phyloP scores from a whole-genome alignment of 2,888 invertebrate genomes.

The Caenorhabditis drosophilae region DNA sequence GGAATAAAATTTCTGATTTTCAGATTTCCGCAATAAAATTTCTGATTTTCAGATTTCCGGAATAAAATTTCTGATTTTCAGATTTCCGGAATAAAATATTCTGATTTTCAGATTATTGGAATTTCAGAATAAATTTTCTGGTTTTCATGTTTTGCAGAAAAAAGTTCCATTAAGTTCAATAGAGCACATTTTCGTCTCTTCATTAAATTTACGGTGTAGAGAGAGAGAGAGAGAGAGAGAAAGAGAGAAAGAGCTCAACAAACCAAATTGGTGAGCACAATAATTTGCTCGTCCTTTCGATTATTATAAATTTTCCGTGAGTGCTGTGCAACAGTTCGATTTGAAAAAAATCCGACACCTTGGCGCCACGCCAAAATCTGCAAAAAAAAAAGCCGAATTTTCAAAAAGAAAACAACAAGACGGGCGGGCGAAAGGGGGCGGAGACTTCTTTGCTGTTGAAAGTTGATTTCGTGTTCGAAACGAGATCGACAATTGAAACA shows the following conservation, averaged over 20 bases:
- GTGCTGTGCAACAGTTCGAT: conserved; percentile 65
- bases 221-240: too few species aligned
- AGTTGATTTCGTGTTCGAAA: conserved; percentile 63
- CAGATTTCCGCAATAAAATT: too few species aligned
- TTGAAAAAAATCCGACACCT: conserved; percentile 63
- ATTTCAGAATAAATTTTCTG: too few species aligned
- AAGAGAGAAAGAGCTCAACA: too few species aligned
- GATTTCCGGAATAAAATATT: too few species aligned
- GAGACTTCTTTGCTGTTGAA: conserved; percentile 68
- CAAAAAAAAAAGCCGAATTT: conserved; percentile 39
- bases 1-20: too few species aligned
- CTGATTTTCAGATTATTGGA: too few species aligned
- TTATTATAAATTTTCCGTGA: conserved; percentile 55
- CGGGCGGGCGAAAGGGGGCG: too few species aligned
- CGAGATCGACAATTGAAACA: conserved; percentile 64
- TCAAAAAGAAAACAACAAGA: neutral
- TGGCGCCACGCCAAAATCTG: conserved; percentile 67
- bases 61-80: neutral
- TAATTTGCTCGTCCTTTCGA: conserved; percentile 51
- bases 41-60: too few species aligned
- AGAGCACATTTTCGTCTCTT: too few species aligned
- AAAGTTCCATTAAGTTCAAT: too few species aligned
- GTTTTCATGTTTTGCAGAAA: too few species aligned
- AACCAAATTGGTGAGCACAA: conserved; percentile 54
- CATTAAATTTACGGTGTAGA: neutral